Conservation (phyloP, 2,888 invertebrate genomes). For the Drosophila monieri region DNA sequence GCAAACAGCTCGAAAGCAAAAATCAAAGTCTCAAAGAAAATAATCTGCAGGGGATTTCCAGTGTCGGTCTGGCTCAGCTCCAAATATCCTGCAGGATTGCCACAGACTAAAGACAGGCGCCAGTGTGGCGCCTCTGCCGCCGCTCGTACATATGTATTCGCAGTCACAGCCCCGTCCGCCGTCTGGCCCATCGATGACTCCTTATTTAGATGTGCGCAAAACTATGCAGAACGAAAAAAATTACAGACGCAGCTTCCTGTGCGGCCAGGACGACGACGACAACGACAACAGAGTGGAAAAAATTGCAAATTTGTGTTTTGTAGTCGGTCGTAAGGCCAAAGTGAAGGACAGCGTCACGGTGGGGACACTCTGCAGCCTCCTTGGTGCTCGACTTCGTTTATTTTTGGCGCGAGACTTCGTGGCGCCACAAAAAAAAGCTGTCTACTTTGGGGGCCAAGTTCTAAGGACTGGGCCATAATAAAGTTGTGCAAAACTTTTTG, state of each 20-base stretch:
- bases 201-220: conserved; percentile 70
- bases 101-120: conserved; percentile 64
- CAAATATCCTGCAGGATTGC: conserved; percentile 38
- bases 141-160: conserved; percentile 35
- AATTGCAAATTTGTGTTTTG: conserved; percentile 74
- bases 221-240: conserved; percentile 63
- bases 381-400: conserved; percentile 59
- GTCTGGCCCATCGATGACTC: conserved; percentile 50
- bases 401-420: conserved; percentile 72
- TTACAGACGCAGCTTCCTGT: conserved; percentile 71
- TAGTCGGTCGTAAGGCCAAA: conserved; percentile 49
- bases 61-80: conserved; percentile 10
- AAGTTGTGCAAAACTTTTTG: conserved; percentile 61
- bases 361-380: conserved; percentile 33
- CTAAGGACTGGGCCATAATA: conserved; percentile 55
- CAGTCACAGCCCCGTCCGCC: conserved; percentile 23
- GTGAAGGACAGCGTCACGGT: conserved; percentile 25
- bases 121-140: conserved; percentile 65
- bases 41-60: conserved; percentile 43
- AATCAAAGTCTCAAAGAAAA: not conserved
- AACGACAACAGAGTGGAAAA: conserved; percentile 62
- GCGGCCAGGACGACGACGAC: conserved; percentile 46
- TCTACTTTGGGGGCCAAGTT: conserved; percentile 47
- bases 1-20: not conserved
- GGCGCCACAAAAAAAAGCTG: conserved; percentile 57